A percentile compares a stretch with the other conserved stretches of the same genome.
Conservation (phyloP, 2,797 vertebrate genomes). For the Harpagifer antarcticus region DNA sequence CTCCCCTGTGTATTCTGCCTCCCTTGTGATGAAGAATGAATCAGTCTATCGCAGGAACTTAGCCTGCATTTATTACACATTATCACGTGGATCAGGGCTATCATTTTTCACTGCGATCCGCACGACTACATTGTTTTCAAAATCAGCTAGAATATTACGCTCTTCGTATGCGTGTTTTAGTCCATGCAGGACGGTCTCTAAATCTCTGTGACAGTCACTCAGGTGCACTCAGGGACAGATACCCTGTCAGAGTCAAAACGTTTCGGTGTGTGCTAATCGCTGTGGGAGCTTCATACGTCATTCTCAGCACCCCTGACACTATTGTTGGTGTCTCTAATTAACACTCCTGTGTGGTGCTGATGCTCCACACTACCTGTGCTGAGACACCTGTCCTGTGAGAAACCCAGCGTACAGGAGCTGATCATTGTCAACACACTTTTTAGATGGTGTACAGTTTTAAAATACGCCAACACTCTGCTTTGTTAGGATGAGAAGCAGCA, state of each 20-base stretch:
- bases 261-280: slow-evolving; percentile 60
- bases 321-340: slow-evolving; percentile 81
- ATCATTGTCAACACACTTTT: slow-evolving; percentile 62
- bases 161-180: slow-evolving; percentile 8
- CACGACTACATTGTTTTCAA: slow-evolving; percentile 11
- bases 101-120: slow-evolving; percentile 60
- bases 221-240: slow-evolving; percentile 37
- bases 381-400: slow-evolving; percentile 73
- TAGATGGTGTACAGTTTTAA: slow-evolving; percentile 24
- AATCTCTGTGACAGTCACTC: slow-evolving; percentile 37
- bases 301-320: slow-evolving; percentile 65
- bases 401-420: slow-evolving; percentile 38
- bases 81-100: slow-evolving; percentile 70
- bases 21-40: slow-evolving; percentile 67
- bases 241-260: slow-evolving; percentile 59
- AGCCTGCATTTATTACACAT: slow-evolving; percentile 77
- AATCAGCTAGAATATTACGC: slow-evolving; percentile 13
- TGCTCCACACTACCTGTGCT: slow-evolving; percentile 63
- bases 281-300: slow-evolving; percentile 68
- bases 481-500: slow-evolving; percentile 63
- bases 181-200: background rate
- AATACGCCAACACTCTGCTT: slow-evolving; percentile 44
- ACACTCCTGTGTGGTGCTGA: slow-evolving; percentile 75
- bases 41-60: slow-evolving; percentile 56
- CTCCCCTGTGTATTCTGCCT: slow-evolving; percentile 76